phyloP scores from a whole-genome alignment of 1,140 invertebrate genomes.

The Drosophila simulans region DNA sequence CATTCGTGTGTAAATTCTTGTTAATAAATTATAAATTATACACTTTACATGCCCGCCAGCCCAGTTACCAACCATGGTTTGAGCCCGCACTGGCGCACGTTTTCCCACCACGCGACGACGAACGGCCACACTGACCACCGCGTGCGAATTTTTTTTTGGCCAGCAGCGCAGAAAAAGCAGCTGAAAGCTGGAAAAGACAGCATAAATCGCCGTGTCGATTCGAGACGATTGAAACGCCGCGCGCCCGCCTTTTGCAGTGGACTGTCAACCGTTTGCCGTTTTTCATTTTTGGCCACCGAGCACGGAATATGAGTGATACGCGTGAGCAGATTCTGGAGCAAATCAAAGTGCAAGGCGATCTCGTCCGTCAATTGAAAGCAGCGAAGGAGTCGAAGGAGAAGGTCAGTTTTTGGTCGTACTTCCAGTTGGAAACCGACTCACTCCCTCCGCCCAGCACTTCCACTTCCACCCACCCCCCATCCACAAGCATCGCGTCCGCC shows the following conservation, averaged over 20 bases:
- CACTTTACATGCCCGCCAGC: neutral
- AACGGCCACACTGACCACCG: constrained; percentile 12
- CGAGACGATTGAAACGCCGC: constrained; percentile 19
- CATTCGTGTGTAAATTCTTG: too few relatives aligned
- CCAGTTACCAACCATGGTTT: neutral
- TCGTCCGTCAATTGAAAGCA: constrained; percentile 92
- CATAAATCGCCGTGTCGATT: constrained; percentile 4
- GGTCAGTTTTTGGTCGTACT: constrained; percentile 85
- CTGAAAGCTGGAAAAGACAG: constrained; percentile 20
- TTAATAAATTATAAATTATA: too few relatives aligned
- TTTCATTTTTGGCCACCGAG: constrained; percentile 18
- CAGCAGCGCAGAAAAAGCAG: constrained; percentile 23
- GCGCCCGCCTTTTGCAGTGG: constrained; percentile 19
- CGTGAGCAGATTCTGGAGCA: constrained; percentile 87
- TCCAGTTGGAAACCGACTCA: too few relatives aligned
- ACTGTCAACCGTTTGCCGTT: constrained; percentile 37
- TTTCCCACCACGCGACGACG: neutral
- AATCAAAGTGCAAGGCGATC: constrained; percentile 92
- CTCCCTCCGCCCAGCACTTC: neutral
- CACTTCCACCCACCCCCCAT: constrained; percentile 2
- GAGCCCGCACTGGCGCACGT: neutral
- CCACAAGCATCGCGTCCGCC: neutral
- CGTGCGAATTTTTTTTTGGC: constrained; percentile 24
- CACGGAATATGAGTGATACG: constrained; percentile 84
- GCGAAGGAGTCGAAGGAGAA: constrained; percentile 90